These are phyloP conservation scores for Drosophila bipectinata DNA, from an alignment of 1,140 invertebrate species.

Conservation along the genomic window DNA sequence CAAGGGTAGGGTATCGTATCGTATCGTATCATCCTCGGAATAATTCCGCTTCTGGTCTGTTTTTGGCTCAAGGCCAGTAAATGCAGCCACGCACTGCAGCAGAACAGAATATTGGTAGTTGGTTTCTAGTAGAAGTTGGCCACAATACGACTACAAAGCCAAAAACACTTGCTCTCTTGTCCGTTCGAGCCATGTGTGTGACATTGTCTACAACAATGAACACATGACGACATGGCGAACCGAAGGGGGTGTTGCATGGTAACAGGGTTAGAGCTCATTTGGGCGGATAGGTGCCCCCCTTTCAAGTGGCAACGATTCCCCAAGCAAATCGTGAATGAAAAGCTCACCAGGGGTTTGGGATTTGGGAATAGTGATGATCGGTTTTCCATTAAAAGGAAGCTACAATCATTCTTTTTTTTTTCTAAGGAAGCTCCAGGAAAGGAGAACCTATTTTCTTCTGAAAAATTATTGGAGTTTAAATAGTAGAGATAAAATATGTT, in stretches of 20 bases:
- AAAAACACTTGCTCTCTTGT: conserved; percentile 54
- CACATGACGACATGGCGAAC: conserved; percentile 1
- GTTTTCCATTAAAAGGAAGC: no score
- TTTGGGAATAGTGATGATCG: conserved; percentile 3
- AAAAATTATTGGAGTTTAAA: no score
- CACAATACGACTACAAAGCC: conserved; percentile 46
- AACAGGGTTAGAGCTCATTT: background rate
- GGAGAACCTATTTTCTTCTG: no score
- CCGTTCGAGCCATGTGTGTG: conserved; percentile 40
- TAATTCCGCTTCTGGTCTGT: conserved; percentile 17
- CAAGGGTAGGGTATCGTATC: background rate
- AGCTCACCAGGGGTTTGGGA: conserved; percentile 33
- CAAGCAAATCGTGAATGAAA: conserved; percentile 26
- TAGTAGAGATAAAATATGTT: no score
- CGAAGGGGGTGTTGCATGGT: conserved; percentile 1
- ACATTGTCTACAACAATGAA: conserved; percentile 52
- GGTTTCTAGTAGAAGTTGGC: conserved; percentile 19
- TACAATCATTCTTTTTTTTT: no score
- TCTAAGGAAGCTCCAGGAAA: no score
- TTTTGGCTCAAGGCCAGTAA: conserved; percentile 62
- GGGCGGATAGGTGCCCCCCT: conserved; percentile 2
- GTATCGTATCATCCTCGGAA: background rate
- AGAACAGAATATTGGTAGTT: conserved; percentile 7
- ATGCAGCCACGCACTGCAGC: conserved; percentile 57
- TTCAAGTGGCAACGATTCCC: conserved; percentile 39